Conservation (phyloP, 1,140 invertebrate species). For the Pseudobourletiella spinata region DNA sequence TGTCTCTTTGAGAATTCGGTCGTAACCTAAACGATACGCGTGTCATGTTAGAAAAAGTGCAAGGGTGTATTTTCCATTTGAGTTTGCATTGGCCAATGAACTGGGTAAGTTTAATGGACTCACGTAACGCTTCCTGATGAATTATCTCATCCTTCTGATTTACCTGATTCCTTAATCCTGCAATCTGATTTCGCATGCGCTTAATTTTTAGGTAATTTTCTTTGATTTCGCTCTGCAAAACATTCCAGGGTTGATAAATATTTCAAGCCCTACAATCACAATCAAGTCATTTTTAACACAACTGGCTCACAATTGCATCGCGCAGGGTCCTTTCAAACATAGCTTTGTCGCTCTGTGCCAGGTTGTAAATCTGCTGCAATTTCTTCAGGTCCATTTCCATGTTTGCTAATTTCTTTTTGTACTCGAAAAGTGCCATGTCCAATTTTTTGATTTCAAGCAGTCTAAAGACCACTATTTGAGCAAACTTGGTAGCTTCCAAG, state of each 20-base stretch:
- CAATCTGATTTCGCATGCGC: not conserved
- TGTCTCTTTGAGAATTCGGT: slow-evolving; percentile 12
- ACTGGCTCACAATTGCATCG: slow-evolving; percentile 12
- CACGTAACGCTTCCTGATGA: slow-evolving; percentile 4
- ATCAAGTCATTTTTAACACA: not conserved
- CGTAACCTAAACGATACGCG: slow-evolving; percentile 6
- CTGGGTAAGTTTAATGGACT: too few species aligned
- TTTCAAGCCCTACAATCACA: not conserved
- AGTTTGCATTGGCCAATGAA: too few species aligned
- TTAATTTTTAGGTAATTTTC: not conserved
- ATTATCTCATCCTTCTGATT: slow-evolving; percentile 9
- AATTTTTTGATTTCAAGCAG: slow-evolving; percentile 19
- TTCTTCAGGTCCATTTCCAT: slow-evolving; percentile 21
- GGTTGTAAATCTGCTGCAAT: slow-evolving; percentile 12
- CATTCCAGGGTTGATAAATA: not conserved
- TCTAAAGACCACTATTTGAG: slow-evolving; percentile 16
- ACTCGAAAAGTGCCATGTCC: slow-evolving; percentile 20
- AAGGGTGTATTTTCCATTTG: too few species aligned
- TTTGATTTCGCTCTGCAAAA: not conserved
- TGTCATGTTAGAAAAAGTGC: too few species aligned
- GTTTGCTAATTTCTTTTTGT: slow-evolving; percentile 16
- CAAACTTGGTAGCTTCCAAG: slow-evolving; percentile 22
- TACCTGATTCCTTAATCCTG: not conserved
- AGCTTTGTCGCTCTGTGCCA: slow-evolving; percentile 15
- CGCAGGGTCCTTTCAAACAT: slow-evolving; percentile 13